Evolutionary conservation across 2,888 invertebrate species (phyloP).

Genomic region (Drosophila affinis): DNA sequence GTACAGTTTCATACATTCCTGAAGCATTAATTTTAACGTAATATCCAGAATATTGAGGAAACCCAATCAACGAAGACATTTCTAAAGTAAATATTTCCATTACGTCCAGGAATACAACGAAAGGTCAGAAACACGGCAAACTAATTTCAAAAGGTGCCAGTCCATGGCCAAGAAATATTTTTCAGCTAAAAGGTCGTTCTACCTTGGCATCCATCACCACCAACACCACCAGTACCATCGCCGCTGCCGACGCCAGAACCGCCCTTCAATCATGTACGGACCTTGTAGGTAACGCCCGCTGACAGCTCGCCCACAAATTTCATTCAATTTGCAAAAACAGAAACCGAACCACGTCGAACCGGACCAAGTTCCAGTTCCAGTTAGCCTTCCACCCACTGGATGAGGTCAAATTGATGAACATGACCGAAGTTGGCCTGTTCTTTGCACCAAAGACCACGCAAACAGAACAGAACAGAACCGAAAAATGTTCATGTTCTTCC

Average conservation of each 20-base stretch:
- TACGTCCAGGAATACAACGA: not conserved
- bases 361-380: not conserved
- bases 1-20: no score
- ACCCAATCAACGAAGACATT: not conserved
- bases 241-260: not conserved
- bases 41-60: no score
- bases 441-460: conserved; percentile 18
- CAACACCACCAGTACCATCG: conserved; percentile 9
- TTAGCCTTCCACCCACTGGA: conserved; percentile 3
- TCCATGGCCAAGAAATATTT: conserved; percentile 11
- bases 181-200: conserved; percentile 7
- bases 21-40: no score
- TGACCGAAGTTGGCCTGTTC: conserved; percentile 37
- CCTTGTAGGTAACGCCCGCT: conserved; percentile 40
- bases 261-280: conserved; percentile 41
- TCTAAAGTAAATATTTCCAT: not conserved
- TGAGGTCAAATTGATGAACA: conserved; percentile 48
- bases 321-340: conserved; percentile 68
- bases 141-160: not conserved
- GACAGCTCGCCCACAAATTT: conserved; percentile 44
- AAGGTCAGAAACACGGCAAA: conserved; percentile 9
- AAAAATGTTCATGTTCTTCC: conserved; percentile 42
- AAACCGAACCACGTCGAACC: conserved; percentile 12
- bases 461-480: conserved; percentile 27
- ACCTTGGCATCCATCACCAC: conserved; percentile 9